phyloP scores from a whole-genome alignment of 1,140 invertebrate genomes.

The Ips nitidus region DNA sequence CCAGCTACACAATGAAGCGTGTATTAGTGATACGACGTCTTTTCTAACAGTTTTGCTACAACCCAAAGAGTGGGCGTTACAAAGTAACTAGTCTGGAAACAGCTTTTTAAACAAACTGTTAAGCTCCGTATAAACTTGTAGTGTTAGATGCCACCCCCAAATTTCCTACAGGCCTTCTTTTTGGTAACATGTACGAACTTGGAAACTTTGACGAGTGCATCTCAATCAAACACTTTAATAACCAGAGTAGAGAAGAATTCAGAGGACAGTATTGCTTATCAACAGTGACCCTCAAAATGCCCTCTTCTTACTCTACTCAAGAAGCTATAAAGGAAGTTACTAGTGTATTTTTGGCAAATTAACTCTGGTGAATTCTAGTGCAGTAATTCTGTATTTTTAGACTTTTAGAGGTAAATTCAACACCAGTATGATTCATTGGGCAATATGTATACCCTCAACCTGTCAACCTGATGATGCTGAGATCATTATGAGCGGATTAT shows the following conservation, averaged over 20 bases:
- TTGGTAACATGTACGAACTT: conserved; percentile 63
- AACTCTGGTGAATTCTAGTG: too few relatives aligned
- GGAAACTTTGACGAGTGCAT: conserved; percentile 72
- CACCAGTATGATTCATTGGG: conserved; percentile 61
- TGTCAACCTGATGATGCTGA: conserved; percentile 58
- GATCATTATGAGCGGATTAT: conserved; percentile 55
- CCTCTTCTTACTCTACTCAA: too few relatives aligned
- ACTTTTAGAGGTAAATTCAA: conserved; percentile 26
- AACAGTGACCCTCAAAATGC: conserved; percentile 39
- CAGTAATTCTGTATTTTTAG: too few relatives aligned
- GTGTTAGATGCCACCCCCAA: conserved; percentile 69
- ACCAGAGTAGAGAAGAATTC: conserved; percentile 46
- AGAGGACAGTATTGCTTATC: conserved; percentile 65
- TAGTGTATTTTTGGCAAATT: too few relatives aligned
- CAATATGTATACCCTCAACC: conserved; percentile 62
- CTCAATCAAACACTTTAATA: conserved; percentile 18
- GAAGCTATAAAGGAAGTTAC: too few relatives aligned
- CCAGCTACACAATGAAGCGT: conserved; percentile 47
- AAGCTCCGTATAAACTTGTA: conserved; percentile 46
- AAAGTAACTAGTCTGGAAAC: conserved; percentile 50
- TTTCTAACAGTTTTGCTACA: conserved; percentile 55
- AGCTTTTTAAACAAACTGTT: too few relatives aligned
- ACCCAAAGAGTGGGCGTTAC: conserved; percentile 59
- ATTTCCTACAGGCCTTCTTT: conserved; percentile 62
- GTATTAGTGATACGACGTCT: conserved; percentile 55